phyloP scores from a whole-genome alignment of 1,140 invertebrate species.

The Drusus annulatus region DNA sequence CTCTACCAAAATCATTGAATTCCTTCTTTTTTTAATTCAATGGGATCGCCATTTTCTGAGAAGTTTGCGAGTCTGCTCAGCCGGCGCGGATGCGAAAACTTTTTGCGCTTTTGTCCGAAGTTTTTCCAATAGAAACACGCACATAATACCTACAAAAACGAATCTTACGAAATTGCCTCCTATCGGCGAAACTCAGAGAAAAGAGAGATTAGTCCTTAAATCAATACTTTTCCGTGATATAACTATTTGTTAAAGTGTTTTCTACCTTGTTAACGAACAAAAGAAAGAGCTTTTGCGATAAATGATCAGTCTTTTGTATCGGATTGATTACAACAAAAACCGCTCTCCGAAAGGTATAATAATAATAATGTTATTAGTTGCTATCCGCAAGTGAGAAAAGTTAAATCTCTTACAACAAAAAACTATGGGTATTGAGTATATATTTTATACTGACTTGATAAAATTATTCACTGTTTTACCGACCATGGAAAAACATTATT shows the following conservation, averaged over 20 bases:
- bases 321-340: not conserved
- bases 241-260: conserved; percentile 28
- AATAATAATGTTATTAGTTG: no score
- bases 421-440: no score
- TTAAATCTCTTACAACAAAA: no score
- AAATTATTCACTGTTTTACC: no score
- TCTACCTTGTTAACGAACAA: conserved; percentile 28
- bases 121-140: conserved; percentile 17
- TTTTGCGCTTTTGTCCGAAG: conserved; percentile 14
- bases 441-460: no score
- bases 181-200: conserved; percentile 13
- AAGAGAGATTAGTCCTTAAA: conserved; percentile 32
- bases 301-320: conserved; percentile 15
- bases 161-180: conserved; percentile 24
- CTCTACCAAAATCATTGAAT: not conserved
- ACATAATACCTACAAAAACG: conserved; percentile 30
- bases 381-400: no score
- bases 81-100: conserved; percentile 4
- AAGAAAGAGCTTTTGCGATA: conserved; percentile 3
- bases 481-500: no score
- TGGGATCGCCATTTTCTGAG: not conserved
- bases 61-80: conserved; percentile 4
- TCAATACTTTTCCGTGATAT: conserved; percentile 25
- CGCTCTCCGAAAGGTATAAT: no score
- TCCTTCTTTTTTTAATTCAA: no score